Percentiles rank a stretch among this genome's conserved stretches.
phyloP scores from a whole-genome alignment of 2,113 vertebrate genomes.

The Etia nguti region DNA sequence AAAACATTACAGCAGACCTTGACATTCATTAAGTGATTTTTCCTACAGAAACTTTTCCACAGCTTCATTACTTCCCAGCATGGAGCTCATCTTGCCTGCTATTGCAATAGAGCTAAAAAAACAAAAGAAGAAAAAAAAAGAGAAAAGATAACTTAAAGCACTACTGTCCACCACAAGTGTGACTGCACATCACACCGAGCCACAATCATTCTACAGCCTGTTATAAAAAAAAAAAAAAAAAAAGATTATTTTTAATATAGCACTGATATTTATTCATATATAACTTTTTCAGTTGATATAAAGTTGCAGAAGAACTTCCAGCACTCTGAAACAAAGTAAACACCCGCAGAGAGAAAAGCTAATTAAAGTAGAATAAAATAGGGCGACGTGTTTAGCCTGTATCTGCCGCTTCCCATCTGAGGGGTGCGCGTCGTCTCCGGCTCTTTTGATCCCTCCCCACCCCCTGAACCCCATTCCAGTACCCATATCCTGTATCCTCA shows the following conservation, averaged over 20 bases:
- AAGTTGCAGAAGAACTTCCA: not conserved
- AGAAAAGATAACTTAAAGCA: not conserved
- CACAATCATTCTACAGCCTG: not conserved
- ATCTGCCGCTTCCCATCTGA: conserved; percentile 21
- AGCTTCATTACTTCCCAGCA: conserved; percentile 39
- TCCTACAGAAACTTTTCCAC: conserved; percentile 38
- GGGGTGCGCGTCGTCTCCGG: not conserved
- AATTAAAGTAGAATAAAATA: conserved; percentile 16
- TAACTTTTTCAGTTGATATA: not conserved
- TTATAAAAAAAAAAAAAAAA: accelerated
- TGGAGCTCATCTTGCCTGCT: conserved; percentile 17
- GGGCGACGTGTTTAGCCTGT: not conserved
- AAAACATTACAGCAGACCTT: conserved; percentile 2
- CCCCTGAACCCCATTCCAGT: not conserved
- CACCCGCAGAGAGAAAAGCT: not conserved
- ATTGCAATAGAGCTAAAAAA: conserved; percentile 23
- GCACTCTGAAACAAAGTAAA: not conserved
- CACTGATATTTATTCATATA: not conserved
- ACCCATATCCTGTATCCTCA: conserved; percentile 56
- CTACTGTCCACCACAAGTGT: conserved; percentile 5
- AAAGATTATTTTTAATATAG: not conserved
- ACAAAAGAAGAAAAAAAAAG: not conserved
- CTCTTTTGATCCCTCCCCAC: conserved; percentile 17
- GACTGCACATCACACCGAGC: not conserved
- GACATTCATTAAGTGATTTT: conserved; percentile 38